Evolutionary conservation across 2,113 vertebrate genomes (phyloP).

Genomic region (Macheiramphus alcinus): DNA sequence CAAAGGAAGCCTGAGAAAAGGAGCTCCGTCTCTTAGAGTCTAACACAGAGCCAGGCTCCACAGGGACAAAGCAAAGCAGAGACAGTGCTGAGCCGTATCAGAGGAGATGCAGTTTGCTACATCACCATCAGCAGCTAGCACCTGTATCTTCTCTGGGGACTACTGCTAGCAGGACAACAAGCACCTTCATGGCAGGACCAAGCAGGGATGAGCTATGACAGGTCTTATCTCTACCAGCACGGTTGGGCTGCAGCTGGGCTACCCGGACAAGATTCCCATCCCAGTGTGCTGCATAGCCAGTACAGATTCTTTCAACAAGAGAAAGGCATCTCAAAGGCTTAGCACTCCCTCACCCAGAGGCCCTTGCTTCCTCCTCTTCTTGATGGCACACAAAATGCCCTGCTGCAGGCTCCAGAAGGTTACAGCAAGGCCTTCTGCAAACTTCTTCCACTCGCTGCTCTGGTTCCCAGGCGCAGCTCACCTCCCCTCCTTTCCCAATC

Average conservation of each 20-base stretch:
- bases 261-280: neutral
- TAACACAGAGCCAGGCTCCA: neutral
- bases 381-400: neutral
- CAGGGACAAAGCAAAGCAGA: neutral
- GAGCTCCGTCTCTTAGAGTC: neutral
- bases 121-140: neutral
- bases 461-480: neutral
- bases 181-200: neutral
- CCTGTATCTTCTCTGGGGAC: neutral
- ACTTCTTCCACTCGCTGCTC: neutral
- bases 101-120: neutral
- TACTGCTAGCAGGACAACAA: neutral
- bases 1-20: neutral
- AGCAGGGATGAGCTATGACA: neutral
- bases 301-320: neutral
- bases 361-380: neutral
- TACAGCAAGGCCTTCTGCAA: neutral
- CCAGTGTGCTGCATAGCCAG: neutral
- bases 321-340: neutral
- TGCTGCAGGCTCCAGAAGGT: neutral
- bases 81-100: fast-evolving
- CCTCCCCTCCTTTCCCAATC: too few relatives aligned
- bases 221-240: neutral
- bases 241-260: neutral
- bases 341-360: neutral